These are phyloP conservation scores for Chelonus formosanus DNA, from an alignment of 2,888 invertebrate genomes.

Conservation along the genomic window DNA sequence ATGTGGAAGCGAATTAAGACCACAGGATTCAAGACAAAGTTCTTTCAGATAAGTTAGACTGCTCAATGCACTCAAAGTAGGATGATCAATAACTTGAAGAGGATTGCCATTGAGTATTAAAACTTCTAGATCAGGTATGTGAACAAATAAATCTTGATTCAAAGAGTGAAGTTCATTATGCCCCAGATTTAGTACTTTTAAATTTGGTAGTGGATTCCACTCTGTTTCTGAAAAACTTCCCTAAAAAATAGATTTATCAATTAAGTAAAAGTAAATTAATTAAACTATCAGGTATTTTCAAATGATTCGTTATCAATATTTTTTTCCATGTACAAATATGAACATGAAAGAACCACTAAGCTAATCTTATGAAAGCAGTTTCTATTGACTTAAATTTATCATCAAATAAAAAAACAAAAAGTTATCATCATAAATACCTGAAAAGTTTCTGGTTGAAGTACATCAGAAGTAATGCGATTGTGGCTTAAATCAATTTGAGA, in stretches of 20 bases:
- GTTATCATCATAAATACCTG: slow-evolving; percentile 66
- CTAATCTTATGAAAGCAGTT: too few relatives aligned
- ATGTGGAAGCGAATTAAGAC: slow-evolving; percentile 71
- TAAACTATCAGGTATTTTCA: too few relatives aligned
- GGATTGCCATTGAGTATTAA: slow-evolving; percentile 81
- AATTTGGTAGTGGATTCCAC: slow-evolving; percentile 70
- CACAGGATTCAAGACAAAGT: slow-evolving; percentile 76
- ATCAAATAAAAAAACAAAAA: too few relatives aligned
- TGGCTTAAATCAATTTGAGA: slow-evolving; percentile 74
- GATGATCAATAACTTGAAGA: slow-evolving; percentile 72
- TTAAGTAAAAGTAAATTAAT: too few relatives aligned
- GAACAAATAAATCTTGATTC: slow-evolving; percentile 79
- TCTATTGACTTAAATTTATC: too few relatives aligned
- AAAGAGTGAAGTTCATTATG: slow-evolving; percentile 77
- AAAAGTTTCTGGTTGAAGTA: slow-evolving; percentile 73
- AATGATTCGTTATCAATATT: too few relatives aligned
- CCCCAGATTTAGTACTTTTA: slow-evolving; percentile 73
- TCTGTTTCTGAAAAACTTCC: slow-evolving; percentile 70
- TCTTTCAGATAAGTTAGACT: slow-evolving; percentile 75
- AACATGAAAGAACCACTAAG: too few relatives aligned
- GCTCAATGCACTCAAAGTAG: slow-evolving; percentile 73
- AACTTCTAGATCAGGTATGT: slow-evolving; percentile 73
- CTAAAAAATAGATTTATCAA: slow-evolving; percentile 58
- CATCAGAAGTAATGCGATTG: slow-evolving; percentile 72
- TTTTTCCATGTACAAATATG: too few relatives aligned